Evolutionary conservation across 1,140 invertebrate species (phyloP), one percentile per base, ranked within the genome.

Genomic region (Panulirus ornatus): DNA sequence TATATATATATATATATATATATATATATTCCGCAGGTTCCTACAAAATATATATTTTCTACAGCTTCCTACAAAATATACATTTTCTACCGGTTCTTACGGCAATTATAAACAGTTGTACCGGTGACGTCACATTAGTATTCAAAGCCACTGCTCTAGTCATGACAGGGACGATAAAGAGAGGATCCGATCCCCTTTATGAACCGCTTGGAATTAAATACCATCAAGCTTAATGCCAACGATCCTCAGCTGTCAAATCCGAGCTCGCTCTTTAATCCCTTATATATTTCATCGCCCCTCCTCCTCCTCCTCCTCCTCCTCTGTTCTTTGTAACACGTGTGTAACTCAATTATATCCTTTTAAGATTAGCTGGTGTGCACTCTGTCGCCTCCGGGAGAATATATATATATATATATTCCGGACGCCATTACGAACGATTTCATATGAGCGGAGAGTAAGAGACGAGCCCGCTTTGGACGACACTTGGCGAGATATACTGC

Each of bases 101-200:
- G 16, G 54, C 19, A 22, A 5, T 58, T 58, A 58, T 22, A 14
- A 58, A 58, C 54, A 58, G 3, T 58, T 58, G 54, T 58, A 58
- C 54, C 5, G n/a, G 54, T 22, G 54, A 19, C 54, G 54, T 58
- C 54, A 58, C 54, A 58, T 58, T 58, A 58, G 54, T 58, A 58
- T 58, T 58, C 54, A 19, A 22, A 14, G 54, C 14, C 11, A 22
- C 54, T 22, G 19, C 54, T 58, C 19, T 58, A 22, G 54, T 58
- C 54, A 58, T 58, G 54, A 58, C 54, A 58, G 54, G 9, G 54
- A 58, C 54, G 54, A 58, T 58, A 58, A 58, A 58, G 54, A 58
- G 54, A 58, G 54, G 54, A 58, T 58, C 54, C 54, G n/a, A 58
- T 58, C 54, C 54, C 54, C 54, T 58, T 58, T 58, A 58, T 58